Evolutionary conservation across 2,797 vertebrate species (phyloP), one percentile per base, ranked within the genome.

Genomic region (Eulemur albifrons): DNA sequence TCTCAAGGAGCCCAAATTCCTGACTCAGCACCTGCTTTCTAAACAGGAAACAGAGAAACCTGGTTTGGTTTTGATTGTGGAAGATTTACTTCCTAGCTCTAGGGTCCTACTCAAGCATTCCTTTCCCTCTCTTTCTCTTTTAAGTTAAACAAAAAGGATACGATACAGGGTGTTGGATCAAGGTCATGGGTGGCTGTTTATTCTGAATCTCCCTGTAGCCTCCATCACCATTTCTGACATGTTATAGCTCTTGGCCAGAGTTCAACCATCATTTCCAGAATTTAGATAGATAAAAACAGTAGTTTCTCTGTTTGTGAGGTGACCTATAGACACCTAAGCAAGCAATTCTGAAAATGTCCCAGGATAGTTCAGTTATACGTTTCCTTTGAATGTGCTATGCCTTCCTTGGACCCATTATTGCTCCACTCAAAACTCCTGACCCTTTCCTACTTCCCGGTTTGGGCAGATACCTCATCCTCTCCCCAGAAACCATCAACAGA

Each of bases 11-110:
- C 27, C 54, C 45, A 65, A 63, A 88, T 59, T 83, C 79, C 79
- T 93, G 75, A 91, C 57, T 63, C 57, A 82, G 79, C 0, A 7
- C 30, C 86, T 45, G 15, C 65, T 88, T 94, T 93, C 86, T 77
- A 69, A 82, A 92, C 82, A 96, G 93, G 82, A 97, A 96, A 96
- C 57, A 83, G 89, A 88, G 86, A 91, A 89, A 52, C 38, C 8
- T 70, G 40, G 45, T 81, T 84, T 91, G 35, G 63, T 97, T 97
- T 80, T 94, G 82, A 75, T 61, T 70, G 11, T 73, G 67, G 57
- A 63, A 94, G 79, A 95, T 95, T 97, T 96, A 97, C 72, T 65
- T 91, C 57, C 90, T 54, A 93, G 63, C 63, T 88, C 92, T 91
- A 80, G 65, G 32, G 15, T 54, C 38, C 50, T 23, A 45, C 25